Percentiles rank a stretch among this genome's conserved stretches.
Evolutionary conservation across 92 coral and sea anemone genomes (phyloP).

Genomic region (Chrysogorgia sp.): DNA sequence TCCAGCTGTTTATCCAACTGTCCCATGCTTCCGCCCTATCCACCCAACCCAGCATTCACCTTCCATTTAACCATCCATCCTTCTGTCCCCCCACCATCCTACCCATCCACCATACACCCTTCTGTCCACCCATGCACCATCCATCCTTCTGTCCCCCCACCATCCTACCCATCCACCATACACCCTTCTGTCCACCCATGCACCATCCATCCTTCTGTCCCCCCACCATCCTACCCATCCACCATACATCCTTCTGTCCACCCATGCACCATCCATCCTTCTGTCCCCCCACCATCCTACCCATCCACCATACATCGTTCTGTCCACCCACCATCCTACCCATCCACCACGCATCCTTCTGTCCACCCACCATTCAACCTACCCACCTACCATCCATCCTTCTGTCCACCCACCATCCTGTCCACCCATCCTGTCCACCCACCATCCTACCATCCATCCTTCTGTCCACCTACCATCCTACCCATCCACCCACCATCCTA

Average conservation of each 20-base stretch:
- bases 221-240: too few species aligned
- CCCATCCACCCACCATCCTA: background rate
- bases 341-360: too few species aligned
- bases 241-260: too few species aligned
- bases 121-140: background rate
- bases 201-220: background rate
- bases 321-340: too few species aligned
- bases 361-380: too few species aligned
- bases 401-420: background rate
- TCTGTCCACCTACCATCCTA: background rate
- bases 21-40: background rate
- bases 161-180: too few species aligned
- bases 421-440: too few species aligned
- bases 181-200: background rate
- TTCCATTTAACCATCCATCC: background rate
- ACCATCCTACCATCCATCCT: background rate
- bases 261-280: too few species aligned
- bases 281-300: background rate
- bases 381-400: background rate
- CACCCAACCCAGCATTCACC: background rate
- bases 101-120: too few species aligned
- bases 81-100: too few species aligned
- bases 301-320: background rate
- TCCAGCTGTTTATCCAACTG: background rate
- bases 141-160: background rate